Conservation (phyloP, 2,888 invertebrate genomes). For the Pecten maximus region DNA sequence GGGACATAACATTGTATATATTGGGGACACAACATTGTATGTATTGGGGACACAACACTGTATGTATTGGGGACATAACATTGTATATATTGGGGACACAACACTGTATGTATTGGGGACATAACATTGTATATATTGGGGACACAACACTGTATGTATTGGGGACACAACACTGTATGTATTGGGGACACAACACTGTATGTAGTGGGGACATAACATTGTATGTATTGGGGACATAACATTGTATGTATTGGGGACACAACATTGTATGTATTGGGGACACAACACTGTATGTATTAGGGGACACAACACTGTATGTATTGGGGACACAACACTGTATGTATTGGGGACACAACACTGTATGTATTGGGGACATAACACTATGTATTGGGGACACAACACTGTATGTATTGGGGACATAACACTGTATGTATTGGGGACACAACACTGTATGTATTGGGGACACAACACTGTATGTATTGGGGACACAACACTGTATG, state of each 20-base stretch:
- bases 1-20: too few relatives aligned
- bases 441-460: too few relatives aligned
- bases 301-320: not conserved
- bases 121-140: not conserved
- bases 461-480: too few relatives aligned
- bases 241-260: not conserved
- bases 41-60: not conserved
- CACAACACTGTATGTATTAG: not conserved
- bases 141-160: not conserved
- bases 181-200: not conserved
- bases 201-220: not conserved
- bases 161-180: not conserved
- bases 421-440: too few relatives aligned
- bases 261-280: not conserved
- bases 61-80: not conserved
- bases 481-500: too few relatives aligned
- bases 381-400: not conserved
- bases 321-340: not conserved
- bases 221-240: not conserved
- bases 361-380: too few relatives aligned
- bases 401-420: not conserved
- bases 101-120: too few relatives aligned
- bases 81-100: not conserved
- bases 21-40: not conserved
- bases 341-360: not conserved